phyloP scores from a whole-genome alignment of 2,113 vertebrate species.

The Chionomys nivalis region DNA sequence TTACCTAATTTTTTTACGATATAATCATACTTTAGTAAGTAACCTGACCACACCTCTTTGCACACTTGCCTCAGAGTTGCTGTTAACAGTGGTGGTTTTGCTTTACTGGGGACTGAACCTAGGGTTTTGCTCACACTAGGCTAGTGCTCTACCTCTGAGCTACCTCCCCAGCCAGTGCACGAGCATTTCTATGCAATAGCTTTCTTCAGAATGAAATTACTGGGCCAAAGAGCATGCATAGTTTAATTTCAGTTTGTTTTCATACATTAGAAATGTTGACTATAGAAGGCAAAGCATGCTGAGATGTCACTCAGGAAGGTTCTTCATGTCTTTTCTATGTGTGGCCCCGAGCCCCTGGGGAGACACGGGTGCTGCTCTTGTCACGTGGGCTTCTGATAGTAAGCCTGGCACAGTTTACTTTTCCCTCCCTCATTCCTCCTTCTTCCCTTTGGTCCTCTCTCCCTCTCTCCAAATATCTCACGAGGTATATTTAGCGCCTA shows the following conservation, averaged over 20 bases:
- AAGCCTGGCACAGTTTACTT: background rate
- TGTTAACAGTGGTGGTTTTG: background rate
- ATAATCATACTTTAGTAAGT: background rate
- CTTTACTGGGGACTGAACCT: background rate
- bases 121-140: background rate
- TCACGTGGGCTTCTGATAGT: background rate
- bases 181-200: background rate
- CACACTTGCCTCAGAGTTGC: background rate
- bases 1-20: background rate
- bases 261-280: background rate
- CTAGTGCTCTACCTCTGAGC: background rate
- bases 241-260: background rate
- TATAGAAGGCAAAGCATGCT: background rate
- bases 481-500: background rate
- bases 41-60: background rate
- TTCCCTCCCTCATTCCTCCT: background rate
- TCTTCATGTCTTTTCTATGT: background rate
- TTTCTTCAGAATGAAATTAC: constrained; percentile 1
- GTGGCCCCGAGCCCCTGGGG: background rate
- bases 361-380: background rate
- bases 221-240: background rate
- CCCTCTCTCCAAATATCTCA: background rate
- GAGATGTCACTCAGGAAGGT: background rate
- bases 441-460: background rate
- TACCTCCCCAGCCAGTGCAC: background rate